Evolutionary conservation across 2,888 invertebrate species (phyloP).

Genomic region (Volucella inanis): DNA sequence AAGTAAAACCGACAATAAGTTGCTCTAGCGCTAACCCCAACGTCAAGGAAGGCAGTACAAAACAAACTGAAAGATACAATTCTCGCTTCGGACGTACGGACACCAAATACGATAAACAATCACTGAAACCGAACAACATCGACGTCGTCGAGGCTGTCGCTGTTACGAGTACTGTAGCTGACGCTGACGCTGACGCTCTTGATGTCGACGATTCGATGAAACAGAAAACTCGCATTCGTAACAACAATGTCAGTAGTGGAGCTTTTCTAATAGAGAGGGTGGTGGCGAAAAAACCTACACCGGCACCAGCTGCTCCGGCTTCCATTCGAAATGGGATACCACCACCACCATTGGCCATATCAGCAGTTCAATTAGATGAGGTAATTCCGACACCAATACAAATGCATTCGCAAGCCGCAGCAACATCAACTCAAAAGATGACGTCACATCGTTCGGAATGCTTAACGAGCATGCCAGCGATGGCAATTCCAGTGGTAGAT

Average conservation of each 20-base stretch:
- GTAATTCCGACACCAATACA: slow-evolving; percentile 42
- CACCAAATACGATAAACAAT: slow-evolving; percentile 64
- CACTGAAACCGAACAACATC: slow-evolving; percentile 42
- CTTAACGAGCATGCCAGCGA: slow-evolving; percentile 5
- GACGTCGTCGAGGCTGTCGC: slow-evolving; percentile 18
- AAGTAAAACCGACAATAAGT: slow-evolving; percentile 19
- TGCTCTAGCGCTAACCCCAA: slow-evolving; percentile 18
- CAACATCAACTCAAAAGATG: slow-evolving; percentile 3
- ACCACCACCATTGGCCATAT: slow-evolving; percentile 27
- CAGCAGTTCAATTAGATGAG: slow-evolving; percentile 51
- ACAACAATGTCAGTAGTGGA: slow-evolving; percentile 31
- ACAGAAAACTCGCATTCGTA: slow-evolving; percentile 46
- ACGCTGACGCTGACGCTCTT: slow-evolving; percentile 19
- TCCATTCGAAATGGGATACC: slow-evolving; percentile 32
- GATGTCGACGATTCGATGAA: slow-evolving; percentile 37
- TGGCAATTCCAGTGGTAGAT: slow-evolving; percentile 19
- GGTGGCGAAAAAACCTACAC: slow-evolving; percentile 54
- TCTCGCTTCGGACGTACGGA: slow-evolving; percentile 49
- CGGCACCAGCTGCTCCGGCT: slow-evolving; percentile 27
- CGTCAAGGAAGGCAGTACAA: slow-evolving; percentile 64
- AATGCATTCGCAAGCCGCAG: not conserved
- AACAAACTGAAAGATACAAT: slow-evolving; percentile 61
- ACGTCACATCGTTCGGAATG: slow-evolving; percentile 52
- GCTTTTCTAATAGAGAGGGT: slow-evolving; percentile 45
- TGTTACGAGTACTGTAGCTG: not conserved